These are phyloP conservation scores for Lytechinus variegatus DNA, from an alignment of 35 echinoderm and acorn worm species.

Conservation along the genomic window DNA sequence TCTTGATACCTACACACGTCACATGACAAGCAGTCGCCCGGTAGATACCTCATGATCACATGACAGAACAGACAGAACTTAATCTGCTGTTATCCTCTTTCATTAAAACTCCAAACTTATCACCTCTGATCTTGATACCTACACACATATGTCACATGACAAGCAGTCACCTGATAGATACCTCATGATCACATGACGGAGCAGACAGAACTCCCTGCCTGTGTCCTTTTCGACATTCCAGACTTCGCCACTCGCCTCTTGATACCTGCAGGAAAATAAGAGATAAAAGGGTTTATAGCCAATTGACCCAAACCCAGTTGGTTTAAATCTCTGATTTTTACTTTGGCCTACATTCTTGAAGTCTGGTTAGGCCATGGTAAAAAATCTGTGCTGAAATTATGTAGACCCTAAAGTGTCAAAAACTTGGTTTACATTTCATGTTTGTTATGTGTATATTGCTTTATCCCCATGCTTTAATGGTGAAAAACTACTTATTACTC, in stretches of 20 bases:
- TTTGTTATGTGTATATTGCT: no score
- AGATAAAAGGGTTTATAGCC: no score
- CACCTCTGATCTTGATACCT: constrained; percentile 68
- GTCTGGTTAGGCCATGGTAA: no score
- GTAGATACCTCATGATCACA: constrained; percentile 40
- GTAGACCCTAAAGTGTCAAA: no score
- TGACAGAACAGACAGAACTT: constrained; percentile 65
- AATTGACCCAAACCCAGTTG: no score
- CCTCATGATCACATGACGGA: constrained; percentile 60
- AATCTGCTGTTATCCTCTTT: not conserved
- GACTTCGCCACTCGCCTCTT: constrained; percentile 64
- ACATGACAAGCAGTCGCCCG: not conserved
- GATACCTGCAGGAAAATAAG: constrained; percentile 41
- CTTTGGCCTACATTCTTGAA: no score
- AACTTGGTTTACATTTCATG: no score
- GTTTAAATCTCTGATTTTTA: no score
- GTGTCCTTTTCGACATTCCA: constrained; percentile 54
- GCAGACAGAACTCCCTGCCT: constrained; percentile 60
- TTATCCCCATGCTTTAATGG: no score
- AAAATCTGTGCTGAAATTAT: no score
- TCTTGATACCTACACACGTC: constrained; percentile 55
- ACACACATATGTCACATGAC: not conserved
- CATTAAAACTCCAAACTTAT: constrained; percentile 44
- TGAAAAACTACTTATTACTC: no score
- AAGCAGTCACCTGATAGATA: not conserved